A percentile compares a stretch with the other conserved stretches of the same genome.
Evolutionary conservation across 2,888 invertebrate species (phyloP).

Genomic region (Phyto melanocephala): DNA sequence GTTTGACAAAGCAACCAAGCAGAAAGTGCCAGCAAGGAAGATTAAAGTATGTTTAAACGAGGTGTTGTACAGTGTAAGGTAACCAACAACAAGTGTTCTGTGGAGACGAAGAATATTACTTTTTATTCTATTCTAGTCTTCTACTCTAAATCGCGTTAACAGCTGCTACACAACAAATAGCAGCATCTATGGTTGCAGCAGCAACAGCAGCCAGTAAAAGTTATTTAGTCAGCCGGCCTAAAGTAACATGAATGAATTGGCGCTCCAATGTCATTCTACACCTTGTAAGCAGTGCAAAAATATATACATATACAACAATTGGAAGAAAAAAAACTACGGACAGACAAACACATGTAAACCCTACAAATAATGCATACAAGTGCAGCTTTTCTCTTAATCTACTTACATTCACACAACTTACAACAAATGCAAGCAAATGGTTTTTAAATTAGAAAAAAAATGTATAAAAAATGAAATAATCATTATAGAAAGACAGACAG

Average conservation of each 20-base stretch:
- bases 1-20: neutral
- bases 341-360: constrained; percentile 15
- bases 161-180: constrained; percentile 18
- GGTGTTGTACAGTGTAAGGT: neutral
- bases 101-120: constrained; percentile 38
- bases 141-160: constrained; percentile 1
- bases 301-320: too few species aligned
- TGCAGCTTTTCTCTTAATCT: constrained; percentile 26
- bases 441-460: neutral
- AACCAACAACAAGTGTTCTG: constrained; percentile 60
- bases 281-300: constrained; percentile 70
- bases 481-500: constrained; percentile 18
- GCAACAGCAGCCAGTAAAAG: too few species aligned
- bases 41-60: neutral
- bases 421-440: constrained; percentile 46
- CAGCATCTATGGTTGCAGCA: neutral
- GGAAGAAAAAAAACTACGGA: neutral
- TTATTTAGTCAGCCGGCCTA: constrained; percentile 15
- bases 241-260: constrained; percentile 69
- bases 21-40: constrained; percentile 13
- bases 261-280: constrained; percentile 75
- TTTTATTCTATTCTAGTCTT: constrained; percentile 15
- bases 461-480: constrained; percentile 33
- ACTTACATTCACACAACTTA: neutral
- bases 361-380: constrained; percentile 16